Evolutionary conservation across 2,113 vertebrate genomes (phyloP).

Genomic region (Danionella cerebrum): DNA sequence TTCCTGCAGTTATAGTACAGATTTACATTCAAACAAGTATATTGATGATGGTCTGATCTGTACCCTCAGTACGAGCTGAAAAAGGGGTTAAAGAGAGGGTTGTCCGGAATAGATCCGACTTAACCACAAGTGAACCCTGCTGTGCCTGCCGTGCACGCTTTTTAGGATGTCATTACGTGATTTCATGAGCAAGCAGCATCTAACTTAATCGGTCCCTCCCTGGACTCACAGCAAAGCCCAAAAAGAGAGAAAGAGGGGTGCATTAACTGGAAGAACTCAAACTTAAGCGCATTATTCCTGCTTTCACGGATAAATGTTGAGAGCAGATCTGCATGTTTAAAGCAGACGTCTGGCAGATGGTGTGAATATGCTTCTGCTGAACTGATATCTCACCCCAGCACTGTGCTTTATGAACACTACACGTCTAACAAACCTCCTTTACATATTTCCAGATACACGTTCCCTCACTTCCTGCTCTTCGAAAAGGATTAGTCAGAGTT

Average conservation of each 20-base stretch:
- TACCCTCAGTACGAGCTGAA: neutral
- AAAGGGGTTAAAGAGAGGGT: neutral
- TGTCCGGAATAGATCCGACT: conserved; percentile 26
- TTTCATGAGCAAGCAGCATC: conserved; percentile 25
- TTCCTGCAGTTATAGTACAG: neutral
- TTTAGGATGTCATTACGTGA: conserved; percentile 32
- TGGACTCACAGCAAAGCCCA: neutral
- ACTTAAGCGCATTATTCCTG: neutral
- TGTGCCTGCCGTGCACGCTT: conserved; percentile 29
- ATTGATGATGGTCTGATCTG: neutral
- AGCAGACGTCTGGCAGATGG: conserved; percentile 32
- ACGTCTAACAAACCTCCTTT: conserved; percentile 1
- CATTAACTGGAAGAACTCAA: neutral
- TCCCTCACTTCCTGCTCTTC: neutral
- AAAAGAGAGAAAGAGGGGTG: neutral
- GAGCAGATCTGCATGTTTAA: neutral
- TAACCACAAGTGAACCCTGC: conserved; percentile 20
- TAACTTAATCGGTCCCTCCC: conserved; percentile 30
- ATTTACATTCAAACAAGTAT: neutral
- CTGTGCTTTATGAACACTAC: neutral
- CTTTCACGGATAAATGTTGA: too few species aligned
- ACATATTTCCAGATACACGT: neutral
- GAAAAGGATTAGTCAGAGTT: neutral
- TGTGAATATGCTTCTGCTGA: conserved; percentile 27
- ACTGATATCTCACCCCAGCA: conserved; percentile 21